A percentile compares a stretch with the other conserved stretches of the same genome.
Evolutionary conservation across 1,140 invertebrate genomes (phyloP).

Genomic region (Araneus ventricosus): DNA sequence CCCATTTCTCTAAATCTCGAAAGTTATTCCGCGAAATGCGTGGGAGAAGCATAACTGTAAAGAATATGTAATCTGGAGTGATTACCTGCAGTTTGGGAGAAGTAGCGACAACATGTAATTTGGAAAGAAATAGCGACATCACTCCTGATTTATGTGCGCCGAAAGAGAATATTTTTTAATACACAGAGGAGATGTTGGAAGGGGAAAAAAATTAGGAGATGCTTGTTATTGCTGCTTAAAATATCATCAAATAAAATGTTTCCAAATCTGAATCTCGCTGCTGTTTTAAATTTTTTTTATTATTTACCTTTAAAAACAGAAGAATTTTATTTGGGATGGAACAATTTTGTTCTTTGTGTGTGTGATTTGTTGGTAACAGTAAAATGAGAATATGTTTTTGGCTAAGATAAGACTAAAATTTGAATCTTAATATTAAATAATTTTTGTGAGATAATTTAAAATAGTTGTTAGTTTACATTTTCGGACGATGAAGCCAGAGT

Average conservation of each 20-base stretch:
- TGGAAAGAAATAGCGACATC: not conserved
- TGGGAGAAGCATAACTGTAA: not conserved
- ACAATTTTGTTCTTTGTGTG: too few species aligned
- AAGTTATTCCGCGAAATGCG: not conserved
- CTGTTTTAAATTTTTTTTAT: not conserved
- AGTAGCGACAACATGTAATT: not conserved
- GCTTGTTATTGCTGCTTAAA: slow-evolving; percentile 4
- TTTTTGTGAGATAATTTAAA: too few species aligned
- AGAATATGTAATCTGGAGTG: not conserved
- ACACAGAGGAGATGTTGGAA: not conserved
- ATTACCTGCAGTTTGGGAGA: not conserved
- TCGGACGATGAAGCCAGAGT: too few species aligned
- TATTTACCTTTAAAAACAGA: too few species aligned
- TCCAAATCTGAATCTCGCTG: not conserved
- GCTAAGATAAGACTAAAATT: too few species aligned
- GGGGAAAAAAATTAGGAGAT: not conserved
- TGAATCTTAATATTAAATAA: too few species aligned
- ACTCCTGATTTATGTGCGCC: not conserved
- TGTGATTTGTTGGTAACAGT: too few species aligned
- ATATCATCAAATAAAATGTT: slow-evolving; percentile 20
- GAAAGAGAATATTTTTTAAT: not conserved
- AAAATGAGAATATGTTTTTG: too few species aligned
- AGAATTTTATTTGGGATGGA: too few species aligned
- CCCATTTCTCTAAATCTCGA: not conserved
- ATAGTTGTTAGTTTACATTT: too few species aligned